Evolutionary conservation across 2,113 vertebrate genomes (phyloP), one percentile per base, ranked within the genome.

Genomic region (Gopherus flavomarginatus): DNA sequence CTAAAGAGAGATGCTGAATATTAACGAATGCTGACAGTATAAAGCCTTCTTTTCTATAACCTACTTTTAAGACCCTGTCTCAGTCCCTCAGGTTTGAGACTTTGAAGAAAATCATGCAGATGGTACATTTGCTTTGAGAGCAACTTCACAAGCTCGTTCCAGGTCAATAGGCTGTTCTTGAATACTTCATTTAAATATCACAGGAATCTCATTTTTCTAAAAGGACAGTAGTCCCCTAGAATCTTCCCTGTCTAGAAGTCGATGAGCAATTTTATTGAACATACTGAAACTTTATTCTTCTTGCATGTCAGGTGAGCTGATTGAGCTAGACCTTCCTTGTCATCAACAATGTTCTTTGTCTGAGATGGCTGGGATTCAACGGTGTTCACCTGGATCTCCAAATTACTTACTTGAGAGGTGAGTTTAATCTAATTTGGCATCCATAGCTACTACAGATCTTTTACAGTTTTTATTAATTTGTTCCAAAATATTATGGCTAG

Each of bases 241-340:
- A n/a, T 50, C 16, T 72, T 14, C 54, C n/a, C 26, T 44, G 79
- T 3, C 12, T 57, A 42, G 31, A 22, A 85, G 44, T 14, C 52
- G 26, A 8, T 50, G 57, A 49, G 38, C 38, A 65, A 31, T 62
- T 31, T n/a, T 29, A 65, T 13, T 65, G 12, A 14, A 65, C 29
- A 35, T 65, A 65, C 62, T 35, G 31, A 35, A 13, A 65, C 38
- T 81, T 89, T 57, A 85, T 2, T 8, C 11, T 42, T 26, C 62
- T 35, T 26, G 6, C 2, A 0, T 49, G 53, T 56, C 21, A 78
- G 35, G 8, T 49, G 17, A 94, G 10, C 3, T 4, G 24, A 57
- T 29, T 57, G 38, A 1, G 13, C 8, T 11, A 85, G 13, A 29
- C 10, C 21, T 52, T 4, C 44, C 44, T 81, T 82, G 19, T 54